Evolutionary conservation across 2,888 invertebrate genomes (phyloP), one percentile per base, ranked within the genome.

Genomic region (Colletes collaris): DNA sequence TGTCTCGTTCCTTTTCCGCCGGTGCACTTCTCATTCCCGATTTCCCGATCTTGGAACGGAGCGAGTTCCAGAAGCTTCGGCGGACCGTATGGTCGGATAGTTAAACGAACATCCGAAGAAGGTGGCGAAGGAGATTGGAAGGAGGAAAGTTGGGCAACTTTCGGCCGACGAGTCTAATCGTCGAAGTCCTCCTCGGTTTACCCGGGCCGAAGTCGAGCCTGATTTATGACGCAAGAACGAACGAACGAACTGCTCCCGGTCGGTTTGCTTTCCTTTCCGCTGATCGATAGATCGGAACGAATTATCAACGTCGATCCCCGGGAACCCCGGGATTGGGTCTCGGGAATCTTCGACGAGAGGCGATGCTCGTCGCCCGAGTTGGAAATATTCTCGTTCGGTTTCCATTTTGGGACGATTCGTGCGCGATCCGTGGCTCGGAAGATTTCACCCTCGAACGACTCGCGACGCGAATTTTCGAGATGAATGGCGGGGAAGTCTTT

Each of bases 131-230:
- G 74, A 68, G 73, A 70, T 70, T 80, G 70, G 64, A 70, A 55
- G 65, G 74, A 79, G 79, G 81, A 79, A 85, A 86, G 80, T 86
- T 79, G 63, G 19, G n/a, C 65, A 86, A 86, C 80, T 86, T 86
- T 80, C 63, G 77, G 66, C 69, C 77, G 74, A 79, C 85, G 76
- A 82, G 82, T 86, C 87, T 86, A 86, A 86, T 86, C 87, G 85
- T 69, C 73, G 53, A 78, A 86, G 82, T 79, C 86, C 68, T 71
- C 56, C 52, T 52, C 72, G 74, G 67, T 83, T 84, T 73, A 62
- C 74, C 65, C 40, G 44, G 64, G 35, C 19, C 62, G 72, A 81
- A 74, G 75, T 67, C 70, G 62, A 67, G 60, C 50, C 78, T 86
- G 86, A 86, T 86, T 86, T 86, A 86, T 84, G 85, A 80, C 71